Evolutionary conservation across 2,113 vertebrate species (phyloP).

Genomic region (Aspiorhynchus laticeps): DNA sequence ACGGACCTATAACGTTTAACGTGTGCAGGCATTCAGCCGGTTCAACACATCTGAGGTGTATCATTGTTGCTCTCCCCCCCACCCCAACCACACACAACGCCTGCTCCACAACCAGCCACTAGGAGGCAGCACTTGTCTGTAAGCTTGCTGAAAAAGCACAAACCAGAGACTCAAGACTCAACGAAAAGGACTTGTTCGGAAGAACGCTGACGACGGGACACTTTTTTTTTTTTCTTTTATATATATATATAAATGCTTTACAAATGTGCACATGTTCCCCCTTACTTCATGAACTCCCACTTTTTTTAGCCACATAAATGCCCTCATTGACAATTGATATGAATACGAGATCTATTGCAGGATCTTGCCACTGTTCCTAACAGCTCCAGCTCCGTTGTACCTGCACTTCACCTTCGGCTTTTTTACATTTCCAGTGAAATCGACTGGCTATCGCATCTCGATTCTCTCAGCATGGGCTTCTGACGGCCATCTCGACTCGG

Average conservation of each 20-base stretch:
- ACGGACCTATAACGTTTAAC: conserved; percentile 23
- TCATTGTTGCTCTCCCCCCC: conserved; percentile 15
- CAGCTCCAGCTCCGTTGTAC: no score
- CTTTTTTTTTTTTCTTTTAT: conserved; percentile 8
- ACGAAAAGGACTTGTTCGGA: conserved; percentile 27
- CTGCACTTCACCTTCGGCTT: no score
- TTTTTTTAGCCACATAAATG: not conserved
- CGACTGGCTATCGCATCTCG: not conserved
- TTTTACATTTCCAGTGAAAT: no score
- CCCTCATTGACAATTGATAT: conserved; percentile 37
- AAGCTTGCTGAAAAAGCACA: conserved; percentile 47
- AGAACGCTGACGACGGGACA: conserved; percentile 30
- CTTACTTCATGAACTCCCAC: conserved; percentile 1
- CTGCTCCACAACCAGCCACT: conserved; percentile 56
- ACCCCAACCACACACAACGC: not conserved
- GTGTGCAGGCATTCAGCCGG: conserved; percentile 54
- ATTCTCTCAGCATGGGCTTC: conserved; percentile 12
- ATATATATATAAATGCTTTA: conserved; percentile 1
- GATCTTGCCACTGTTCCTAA: conserved; percentile 29
- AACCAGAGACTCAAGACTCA: conserved; percentile 28
- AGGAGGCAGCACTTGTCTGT: conserved; percentile 49
- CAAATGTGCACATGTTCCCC: not conserved
- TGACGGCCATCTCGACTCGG: conserved; percentile 3
- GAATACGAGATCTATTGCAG: conserved; percentile 35
- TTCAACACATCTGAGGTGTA: conserved; percentile 33